Evolutionary conservation across 2,888 invertebrate species (phyloP).

Genomic region (Teleiodes luculella): DNA sequence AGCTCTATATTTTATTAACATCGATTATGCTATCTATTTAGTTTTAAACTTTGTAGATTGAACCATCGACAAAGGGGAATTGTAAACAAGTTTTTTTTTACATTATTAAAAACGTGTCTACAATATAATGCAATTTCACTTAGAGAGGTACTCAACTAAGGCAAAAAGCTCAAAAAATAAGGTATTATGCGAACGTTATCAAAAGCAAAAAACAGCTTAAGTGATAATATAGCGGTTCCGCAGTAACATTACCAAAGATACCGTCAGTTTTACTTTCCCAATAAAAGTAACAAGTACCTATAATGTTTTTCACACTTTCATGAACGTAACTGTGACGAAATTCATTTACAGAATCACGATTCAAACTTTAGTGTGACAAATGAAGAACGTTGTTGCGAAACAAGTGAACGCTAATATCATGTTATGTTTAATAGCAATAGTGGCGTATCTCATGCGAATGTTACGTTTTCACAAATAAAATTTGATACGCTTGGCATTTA

Average conservation of each 20-base stretch:
- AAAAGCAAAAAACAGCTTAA: too few species aligned
- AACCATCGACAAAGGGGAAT: too few species aligned
- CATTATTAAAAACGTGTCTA: too few species aligned
- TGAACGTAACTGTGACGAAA: slow-evolving; percentile 19
- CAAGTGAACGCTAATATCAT: slow-evolving; percentile 9
- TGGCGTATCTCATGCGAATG: slow-evolving; percentile 8
- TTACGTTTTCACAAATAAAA: slow-evolving; percentile 16
- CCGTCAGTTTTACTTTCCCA: neutral
- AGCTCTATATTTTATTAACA: too few species aligned
- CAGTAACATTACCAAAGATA: too few species aligned
- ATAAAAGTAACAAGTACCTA: neutral
- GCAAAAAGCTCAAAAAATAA: too few species aligned
- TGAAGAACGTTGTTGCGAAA: slow-evolving; percentile 13
- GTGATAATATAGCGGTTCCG: too few species aligned
- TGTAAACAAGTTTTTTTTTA: too few species aligned
- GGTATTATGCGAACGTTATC: too few species aligned
- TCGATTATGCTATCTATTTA: neutral
- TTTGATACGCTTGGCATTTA: slow-evolving; percentile 11
- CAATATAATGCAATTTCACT: too few species aligned
- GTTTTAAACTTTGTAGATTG: too few species aligned
- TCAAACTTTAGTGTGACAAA: slow-evolving; percentile 16
- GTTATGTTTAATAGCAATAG: neutral
- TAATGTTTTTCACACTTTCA: slow-evolving; percentile 28
- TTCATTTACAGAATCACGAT: slow-evolving; percentile 19
- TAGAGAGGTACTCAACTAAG: too few species aligned